Base-by-base conservation (phyloP, 2,113 vertebrate genomes). In the Chlorodrepanis virens region DNA sequence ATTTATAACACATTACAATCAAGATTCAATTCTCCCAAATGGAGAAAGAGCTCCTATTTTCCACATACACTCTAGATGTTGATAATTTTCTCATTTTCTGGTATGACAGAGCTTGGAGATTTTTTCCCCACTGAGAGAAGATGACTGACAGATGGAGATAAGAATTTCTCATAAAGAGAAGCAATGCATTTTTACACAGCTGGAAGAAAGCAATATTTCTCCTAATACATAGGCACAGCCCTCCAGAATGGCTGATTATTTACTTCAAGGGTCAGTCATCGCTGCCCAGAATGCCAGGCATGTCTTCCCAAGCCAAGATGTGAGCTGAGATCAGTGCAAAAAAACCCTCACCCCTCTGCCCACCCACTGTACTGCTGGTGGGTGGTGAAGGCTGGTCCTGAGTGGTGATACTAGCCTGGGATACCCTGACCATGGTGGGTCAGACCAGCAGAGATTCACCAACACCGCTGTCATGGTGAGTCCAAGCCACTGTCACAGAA, bases 31-130 rank as follows among this genome's bases (percentile, higher is more conserved):
- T 80, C 74, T 86, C 86, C 76, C 65, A 88, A 24, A 70, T 75
- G 83, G 56, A 96, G 89, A 78, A 83, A 25, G 83, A 72, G 29
- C 63, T 93, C 57, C 6, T 92, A 60, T 94, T 96, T 96, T 95
- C 93, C 93, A 85, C 50, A 49, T 14, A 42, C 59, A 12, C n/a
- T 83, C 77, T 82, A 67, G 87, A 59, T 37, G 94, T 95, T 82
- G 94, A 88, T 89, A 87, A 91, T 93, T 95, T 96, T 93, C 95
- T 97, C 91, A 93, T 94, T 96, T 96, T 96, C 80, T 97, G 91
- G 90, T 92, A 83, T 90, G 89, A 71, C 27, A 94, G 86, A 65
- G 63, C 69, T 94, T 61, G 14, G 33, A 75, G 22, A 42, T n/a
- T 93, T 89, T 49, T 79, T 25, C 23, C 42, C 78, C 12, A 5